Evolutionary conservation across 2,888 invertebrate species (phyloP).

Genomic region (Erebia palarica): DNA sequence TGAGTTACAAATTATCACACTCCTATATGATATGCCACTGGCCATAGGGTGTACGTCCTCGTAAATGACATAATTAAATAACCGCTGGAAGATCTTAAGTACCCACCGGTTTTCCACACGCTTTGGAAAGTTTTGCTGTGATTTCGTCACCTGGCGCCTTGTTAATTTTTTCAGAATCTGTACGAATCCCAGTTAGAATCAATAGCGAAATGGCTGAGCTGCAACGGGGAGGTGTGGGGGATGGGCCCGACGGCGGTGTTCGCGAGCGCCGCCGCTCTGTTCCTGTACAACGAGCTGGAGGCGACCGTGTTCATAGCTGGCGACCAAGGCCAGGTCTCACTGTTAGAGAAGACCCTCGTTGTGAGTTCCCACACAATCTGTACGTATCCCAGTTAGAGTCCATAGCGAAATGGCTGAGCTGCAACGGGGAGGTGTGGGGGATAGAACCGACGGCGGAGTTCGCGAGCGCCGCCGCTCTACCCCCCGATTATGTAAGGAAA

Average conservation of each 20-base stretch:
- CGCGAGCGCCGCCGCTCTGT: too few relatives aligned
- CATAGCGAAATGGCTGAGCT: conserved; percentile 72
- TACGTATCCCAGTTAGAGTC: conserved; percentile 57
- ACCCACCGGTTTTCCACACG: too few relatives aligned
- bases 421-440: conserved; percentile 76
- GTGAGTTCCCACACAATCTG: conserved; percentile 43
- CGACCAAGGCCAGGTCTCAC: conserved; percentile 57
- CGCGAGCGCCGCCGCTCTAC: conserved; percentile 68
- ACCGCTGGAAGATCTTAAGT: too few relatives aligned
- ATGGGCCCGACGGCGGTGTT: conserved; percentile 76
- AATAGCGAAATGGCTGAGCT: conserved; percentile 72
- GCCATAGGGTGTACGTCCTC: too few relatives aligned
- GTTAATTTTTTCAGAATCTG: conserved; percentile 52
- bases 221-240: conserved; percentile 76
- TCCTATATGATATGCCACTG: too few relatives aligned
- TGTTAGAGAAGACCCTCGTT: conserved; percentile 63
- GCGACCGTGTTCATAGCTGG: conserved; percentile 61
- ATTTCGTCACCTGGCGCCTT: too few relatives aligned
- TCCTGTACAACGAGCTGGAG: conserved; percentile 74
- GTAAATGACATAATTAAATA: too few relatives aligned
- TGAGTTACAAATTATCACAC: too few relatives aligned
- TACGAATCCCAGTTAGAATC: conserved; percentile 54
- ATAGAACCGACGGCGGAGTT: conserved; percentile 74
- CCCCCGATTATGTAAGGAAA: too few relatives aligned
- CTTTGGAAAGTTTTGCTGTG: too few relatives aligned